phyloP scores from a whole-genome alignment of 1,140 invertebrate genomes.

The Polypedilum pembai region DNA sequence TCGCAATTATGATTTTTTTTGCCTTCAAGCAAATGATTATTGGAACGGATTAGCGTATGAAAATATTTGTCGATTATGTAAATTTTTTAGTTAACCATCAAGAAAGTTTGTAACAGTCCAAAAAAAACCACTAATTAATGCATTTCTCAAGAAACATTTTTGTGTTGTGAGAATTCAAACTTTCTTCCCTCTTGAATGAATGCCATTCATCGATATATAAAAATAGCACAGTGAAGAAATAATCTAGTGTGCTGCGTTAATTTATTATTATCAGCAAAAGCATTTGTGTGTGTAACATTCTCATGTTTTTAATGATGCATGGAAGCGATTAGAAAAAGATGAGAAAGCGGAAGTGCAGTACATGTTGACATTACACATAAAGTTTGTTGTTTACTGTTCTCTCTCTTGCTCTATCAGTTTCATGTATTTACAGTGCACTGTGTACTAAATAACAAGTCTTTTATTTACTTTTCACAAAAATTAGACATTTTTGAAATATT shows the following conservation, averaged over 20 bases:
- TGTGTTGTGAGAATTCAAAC: neutral
- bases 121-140: neutral
- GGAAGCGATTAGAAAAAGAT: constrained; percentile 14
- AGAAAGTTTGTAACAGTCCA: neutral
- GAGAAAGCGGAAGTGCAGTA: neutral
- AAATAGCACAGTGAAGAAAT: neutral
- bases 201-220: neutral
- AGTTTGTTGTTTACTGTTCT: neutral
- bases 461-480: too few relatives aligned
- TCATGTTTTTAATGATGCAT: constrained; percentile 19
- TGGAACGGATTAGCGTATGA: neutral
- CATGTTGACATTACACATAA: constrained; percentile 21
- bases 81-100: neutral
- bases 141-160: neutral
- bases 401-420: neutral
- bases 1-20: neutral
- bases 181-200: neutral
- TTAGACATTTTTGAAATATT: too few relatives aligned
- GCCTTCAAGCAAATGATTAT: neutral
- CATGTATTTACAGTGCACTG: neutral
- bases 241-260: neutral
- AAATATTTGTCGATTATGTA: constrained; percentile 7
- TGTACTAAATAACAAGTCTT: neutral
- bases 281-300: neutral
- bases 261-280: neutral